These are phyloP conservation scores for Gastrophryne carolinensis DNA, from an alignment of 2,797 vertebrate species.

Conservation along the genomic window DNA sequence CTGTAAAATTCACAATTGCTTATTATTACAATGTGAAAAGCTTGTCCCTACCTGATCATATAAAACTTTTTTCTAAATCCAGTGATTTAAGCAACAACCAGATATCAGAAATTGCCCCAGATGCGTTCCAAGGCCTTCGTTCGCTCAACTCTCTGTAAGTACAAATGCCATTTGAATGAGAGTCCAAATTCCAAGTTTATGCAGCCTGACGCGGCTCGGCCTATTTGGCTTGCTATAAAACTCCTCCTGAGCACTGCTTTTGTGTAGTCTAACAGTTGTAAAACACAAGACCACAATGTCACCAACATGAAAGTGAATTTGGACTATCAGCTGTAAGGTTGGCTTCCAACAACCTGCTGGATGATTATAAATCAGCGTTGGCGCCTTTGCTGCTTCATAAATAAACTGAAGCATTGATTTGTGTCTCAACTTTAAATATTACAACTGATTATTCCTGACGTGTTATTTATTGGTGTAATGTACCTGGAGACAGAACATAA, in stretches of 20 bases:
- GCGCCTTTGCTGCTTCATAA: neutral
- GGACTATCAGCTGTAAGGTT: neutral
- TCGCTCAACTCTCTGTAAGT: conserved; percentile 95
- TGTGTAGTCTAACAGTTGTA: conserved; percentile 3
- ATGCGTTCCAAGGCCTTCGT: conserved; percentile 92
- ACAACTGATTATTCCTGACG: neutral
- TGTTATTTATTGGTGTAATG: conserved; percentile 11
- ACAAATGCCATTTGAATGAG: conserved; percentile 24
- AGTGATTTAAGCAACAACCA: conserved; percentile 97
- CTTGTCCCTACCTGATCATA: conserved; percentile 1
- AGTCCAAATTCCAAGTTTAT: conserved; percentile 3
- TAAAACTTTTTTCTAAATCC: conserved; percentile 59
- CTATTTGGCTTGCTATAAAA: conserved; percentile 1
- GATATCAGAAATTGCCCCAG: conserved; percentile 91
- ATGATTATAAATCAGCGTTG: conserved; percentile 15
- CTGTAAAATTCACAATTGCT: no score
- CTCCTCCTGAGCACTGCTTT: neutral
- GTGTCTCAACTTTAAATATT: neutral
- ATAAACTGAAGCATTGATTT: conserved; percentile 24
- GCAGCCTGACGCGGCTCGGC: neutral
- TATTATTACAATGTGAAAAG: no score
- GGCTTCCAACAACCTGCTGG: neutral
- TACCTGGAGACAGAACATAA: neutral
- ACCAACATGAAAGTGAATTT: neutral
- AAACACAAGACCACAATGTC: conserved; percentile 6